These are phyloP conservation scores for Caenorhabditis virilis DNA, from an alignment of 2,888 invertebrate species.

Conservation along the genomic window DNA sequence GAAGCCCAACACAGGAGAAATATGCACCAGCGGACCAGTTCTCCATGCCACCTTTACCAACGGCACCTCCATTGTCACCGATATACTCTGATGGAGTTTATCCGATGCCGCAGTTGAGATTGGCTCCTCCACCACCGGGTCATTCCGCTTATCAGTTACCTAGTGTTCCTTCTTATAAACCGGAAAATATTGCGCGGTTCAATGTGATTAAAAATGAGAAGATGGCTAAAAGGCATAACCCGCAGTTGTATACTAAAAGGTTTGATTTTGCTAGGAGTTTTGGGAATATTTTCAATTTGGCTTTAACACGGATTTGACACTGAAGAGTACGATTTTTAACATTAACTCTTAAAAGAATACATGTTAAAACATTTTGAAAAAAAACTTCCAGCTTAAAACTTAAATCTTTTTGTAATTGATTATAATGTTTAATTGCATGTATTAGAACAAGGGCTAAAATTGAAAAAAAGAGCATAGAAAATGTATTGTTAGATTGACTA, in stretches of 20 bases:
- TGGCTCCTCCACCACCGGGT: constrained; percentile 7
- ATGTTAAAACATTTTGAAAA: no score
- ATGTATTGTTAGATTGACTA: no score
- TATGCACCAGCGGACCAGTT: constrained; percentile 8
- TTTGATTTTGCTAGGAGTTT: no score
- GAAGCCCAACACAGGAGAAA: constrained; percentile 15
- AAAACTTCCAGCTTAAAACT: no score
- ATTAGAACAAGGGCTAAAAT: no score
- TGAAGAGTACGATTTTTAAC: no score
- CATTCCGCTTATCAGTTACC: constrained; percentile 19
- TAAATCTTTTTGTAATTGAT: no score
- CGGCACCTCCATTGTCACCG: constrained; percentile 37
- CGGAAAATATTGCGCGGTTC: constrained; percentile 39
- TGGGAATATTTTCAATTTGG: no score
- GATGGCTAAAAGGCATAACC: constrained; percentile 41
- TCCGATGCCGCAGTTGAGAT: constrained; percentile 6
- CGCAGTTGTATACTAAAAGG: constrained; percentile 53
- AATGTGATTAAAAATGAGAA: constrained; percentile 30
- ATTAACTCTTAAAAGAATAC: no score
- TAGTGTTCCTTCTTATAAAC: constrained; percentile 27
- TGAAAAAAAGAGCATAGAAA: no score
- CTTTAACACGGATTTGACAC: no score
- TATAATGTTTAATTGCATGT: no score
- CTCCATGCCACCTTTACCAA: constrained; percentile 14
- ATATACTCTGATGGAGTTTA: constrained; percentile 16